A percentile compares a stretch with the other conserved stretches of the same genome.
phyloP scores from a whole-genome alignment of 2,888 invertebrate species.

The Metalampra italica region DNA sequence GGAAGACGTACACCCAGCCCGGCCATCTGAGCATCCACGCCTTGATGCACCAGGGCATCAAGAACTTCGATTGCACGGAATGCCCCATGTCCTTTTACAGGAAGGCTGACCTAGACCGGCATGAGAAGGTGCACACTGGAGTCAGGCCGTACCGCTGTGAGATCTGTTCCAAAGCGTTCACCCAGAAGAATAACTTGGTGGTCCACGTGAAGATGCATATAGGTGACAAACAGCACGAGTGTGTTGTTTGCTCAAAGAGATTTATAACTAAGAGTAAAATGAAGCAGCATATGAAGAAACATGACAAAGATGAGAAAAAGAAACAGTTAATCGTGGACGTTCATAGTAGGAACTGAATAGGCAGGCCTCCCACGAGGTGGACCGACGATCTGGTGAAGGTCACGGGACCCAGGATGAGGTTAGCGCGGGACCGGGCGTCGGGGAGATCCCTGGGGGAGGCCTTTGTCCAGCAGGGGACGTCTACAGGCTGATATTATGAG shows the following conservation, averaged over 20 bases:
- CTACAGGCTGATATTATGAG: no score
- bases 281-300: conserved; percentile 44
- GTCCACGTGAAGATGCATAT: conserved; percentile 63
- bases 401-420: no score
- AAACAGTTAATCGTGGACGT: conserved; percentile 21
- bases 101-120: conserved; percentile 58
- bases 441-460: no score
- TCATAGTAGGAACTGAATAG: no score
- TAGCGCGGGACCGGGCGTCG: no score
- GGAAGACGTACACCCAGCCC: conserved; percentile 61
- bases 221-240: conserved; percentile 50
- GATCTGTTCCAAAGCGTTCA: conserved; percentile 57
- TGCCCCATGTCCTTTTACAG: conserved; percentile 30
- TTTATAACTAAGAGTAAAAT: conserved; percentile 59
- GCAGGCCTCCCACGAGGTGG: no score
- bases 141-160: conserved; percentile 58
- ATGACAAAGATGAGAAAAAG: conserved; percentile 46
- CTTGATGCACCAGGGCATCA: conserved; percentile 53
- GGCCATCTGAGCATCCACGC: conserved; percentile 61
- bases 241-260: conserved; percentile 45
- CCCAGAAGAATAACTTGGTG: conserved; percentile 59
- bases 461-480: no score
- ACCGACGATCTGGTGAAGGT: no score
- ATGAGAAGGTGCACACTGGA: conserved; percentile 58
- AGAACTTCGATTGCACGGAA: conserved; percentile 52